Base-by-base conservation (phyloP, 2,113 vertebrate genomes). In the Psilopsiagon aurifrons region DNA sequence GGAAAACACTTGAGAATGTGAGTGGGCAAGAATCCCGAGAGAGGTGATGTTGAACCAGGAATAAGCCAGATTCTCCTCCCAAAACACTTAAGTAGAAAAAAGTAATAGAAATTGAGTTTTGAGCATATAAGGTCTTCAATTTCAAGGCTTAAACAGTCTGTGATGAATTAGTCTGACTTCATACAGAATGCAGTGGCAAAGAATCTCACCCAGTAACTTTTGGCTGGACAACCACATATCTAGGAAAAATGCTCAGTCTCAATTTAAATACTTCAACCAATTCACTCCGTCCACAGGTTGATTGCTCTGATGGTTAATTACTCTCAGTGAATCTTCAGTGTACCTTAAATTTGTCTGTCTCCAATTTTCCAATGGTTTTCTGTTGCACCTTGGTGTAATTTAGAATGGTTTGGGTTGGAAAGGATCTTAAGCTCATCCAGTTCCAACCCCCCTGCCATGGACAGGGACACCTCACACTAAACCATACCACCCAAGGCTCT, bases 241-340 rank as follows among this genome's bases (percentile, higher is more conserved):
- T 37, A 85, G 52, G 70, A 85, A 90, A 95, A 92, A 74, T 4
- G 70, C 7, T 55, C 55, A 3, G 12, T 47, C 63, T 83, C 52
- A 9, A n/a, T 37, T 80, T 41, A 83, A 92, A 77, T 17, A 54
- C 31, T 69, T 81, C 49, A 66, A 54, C 17, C 60, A 74, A 80
- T 63, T 67, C 18, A 10, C 27, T 46, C 0, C 35, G 28, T 41
- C 63, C 82, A 20, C 17, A 80, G 63, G 75, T 77, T 86, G 88
- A 94, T 92, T 94, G 49, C 66, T 52, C 75, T 79, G 70, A 44
- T 52, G 28, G 35, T 83, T 92, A 94, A 93, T 86, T 86, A 86
- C 46, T 39, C 62, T 10, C 68, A 54, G 46, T 33, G 64, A 92
- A 59, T 63, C 71, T 90, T 87, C 92, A 77, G 57, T 4, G 15